Evolutionary conservation across 2,797 vertebrate species (phyloP).

Genomic region (Artibeus lituratus): DNA sequence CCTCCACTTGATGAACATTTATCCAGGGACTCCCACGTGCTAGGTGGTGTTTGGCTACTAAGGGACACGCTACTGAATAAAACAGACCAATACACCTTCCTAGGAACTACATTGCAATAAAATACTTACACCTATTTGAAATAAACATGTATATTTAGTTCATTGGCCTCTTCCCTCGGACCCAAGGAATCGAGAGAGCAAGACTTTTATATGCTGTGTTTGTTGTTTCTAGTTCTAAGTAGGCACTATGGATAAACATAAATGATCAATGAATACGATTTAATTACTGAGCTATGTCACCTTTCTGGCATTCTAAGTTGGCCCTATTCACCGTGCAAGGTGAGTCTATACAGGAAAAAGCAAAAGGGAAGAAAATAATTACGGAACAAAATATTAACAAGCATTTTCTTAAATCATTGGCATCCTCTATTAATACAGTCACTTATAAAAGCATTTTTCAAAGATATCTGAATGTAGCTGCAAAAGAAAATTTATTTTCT

Average conservation of each 20-base stretch:
- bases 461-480: conserved; percentile 18
- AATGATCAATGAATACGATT: background rate
- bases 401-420: conserved; percentile 12
- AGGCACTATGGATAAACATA: background rate
- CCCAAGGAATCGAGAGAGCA: background rate
- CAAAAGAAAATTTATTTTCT: conserved; percentile 56
- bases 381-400: background rate
- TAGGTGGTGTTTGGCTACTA: background rate
- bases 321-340: background rate
- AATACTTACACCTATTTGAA: background rate
- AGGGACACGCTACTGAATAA: background rate
- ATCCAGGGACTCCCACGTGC: background rate
- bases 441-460: conserved; percentile 23
- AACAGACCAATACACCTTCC: background rate
- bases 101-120: background rate
- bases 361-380: conserved; percentile 50
- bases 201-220: background rate
- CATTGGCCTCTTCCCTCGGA: background rate
- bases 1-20: background rate
- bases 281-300: background rate
- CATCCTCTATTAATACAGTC: conserved; percentile 40
- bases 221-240: background rate
- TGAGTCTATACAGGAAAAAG: background rate
- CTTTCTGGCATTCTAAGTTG: background rate
- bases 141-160: background rate